A percentile compares a stretch with the other conserved stretches of the same genome.
Conservation (phyloP, 2,797 vertebrate genomes). For the Columba guinea region DNA sequence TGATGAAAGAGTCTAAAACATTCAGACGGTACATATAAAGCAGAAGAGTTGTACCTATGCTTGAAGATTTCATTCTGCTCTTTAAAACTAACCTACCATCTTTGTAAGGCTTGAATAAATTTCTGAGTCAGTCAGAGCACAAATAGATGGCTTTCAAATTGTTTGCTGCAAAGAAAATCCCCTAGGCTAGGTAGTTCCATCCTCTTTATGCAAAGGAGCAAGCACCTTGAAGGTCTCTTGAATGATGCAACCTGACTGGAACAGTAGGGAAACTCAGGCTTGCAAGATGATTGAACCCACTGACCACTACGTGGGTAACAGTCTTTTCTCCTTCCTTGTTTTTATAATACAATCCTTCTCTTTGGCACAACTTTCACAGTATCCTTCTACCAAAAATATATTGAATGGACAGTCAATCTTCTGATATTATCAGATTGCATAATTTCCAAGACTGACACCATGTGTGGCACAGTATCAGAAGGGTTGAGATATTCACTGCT, state of each 20-base stretch:
- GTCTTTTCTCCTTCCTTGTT: neutral
- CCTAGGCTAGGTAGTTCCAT: neutral
- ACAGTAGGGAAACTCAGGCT: neutral
- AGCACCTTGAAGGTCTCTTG: neutral
- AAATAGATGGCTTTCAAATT: neutral
- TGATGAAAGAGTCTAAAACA: neutral
- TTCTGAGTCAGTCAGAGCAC: neutral
- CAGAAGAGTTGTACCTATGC: neutral
- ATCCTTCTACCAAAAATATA: neutral
- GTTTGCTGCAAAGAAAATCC: neutral
- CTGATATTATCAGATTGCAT: neutral
- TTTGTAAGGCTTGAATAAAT: neutral
- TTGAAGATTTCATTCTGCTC: neutral
- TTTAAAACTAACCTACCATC: neutral
- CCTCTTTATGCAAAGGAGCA: neutral
- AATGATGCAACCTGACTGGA: neutral
- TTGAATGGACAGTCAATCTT: neutral
- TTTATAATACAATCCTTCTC: neutral
- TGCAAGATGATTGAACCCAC: neutral
- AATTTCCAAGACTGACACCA: neutral
- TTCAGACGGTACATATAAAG: neutral
- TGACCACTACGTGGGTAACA: neutral
- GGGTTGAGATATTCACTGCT: neutral
- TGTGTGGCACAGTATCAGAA: neutral
- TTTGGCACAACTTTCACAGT: neutral